A percentile compares a stretch with the other conserved stretches of the same genome.
Conservation (phyloP, 2,113 vertebrate species). For the Manacus vitellinus region DNA sequence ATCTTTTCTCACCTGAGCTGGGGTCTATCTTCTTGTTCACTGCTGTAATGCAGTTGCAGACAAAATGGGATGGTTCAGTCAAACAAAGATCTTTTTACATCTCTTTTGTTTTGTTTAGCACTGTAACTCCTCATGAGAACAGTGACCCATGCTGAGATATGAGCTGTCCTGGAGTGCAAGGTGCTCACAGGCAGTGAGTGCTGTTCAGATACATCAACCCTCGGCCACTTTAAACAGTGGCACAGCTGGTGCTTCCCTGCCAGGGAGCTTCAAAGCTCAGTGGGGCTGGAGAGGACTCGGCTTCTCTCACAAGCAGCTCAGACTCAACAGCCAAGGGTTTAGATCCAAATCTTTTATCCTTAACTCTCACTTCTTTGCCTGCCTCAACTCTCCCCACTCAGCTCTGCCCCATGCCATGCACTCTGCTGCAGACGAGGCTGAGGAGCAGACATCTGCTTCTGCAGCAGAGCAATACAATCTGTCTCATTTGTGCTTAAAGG, state of each 20-base stretch:
- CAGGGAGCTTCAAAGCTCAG: not conserved
- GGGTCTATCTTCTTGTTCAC: not conserved
- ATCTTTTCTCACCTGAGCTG: not conserved
- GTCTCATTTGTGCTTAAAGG: not conserved
- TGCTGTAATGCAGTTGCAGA: not conserved
- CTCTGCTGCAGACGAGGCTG: not conserved
- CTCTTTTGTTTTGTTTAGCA: not conserved
- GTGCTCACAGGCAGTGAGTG: not conserved
- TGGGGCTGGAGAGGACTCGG: not conserved
- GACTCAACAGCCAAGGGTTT: not conserved
- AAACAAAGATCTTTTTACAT: not conserved
- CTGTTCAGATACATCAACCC: not conserved
- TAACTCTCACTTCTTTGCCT: not conserved
- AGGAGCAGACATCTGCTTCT: not conserved
- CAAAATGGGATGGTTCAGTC: not conserved
- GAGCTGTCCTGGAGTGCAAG: not conserved
- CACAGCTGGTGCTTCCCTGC: not conserved
- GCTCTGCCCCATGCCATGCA: not conserved
- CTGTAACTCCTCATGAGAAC: not conserved
- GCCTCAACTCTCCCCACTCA: fast-evolving
- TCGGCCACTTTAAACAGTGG: not conserved
- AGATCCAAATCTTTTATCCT: not conserved
- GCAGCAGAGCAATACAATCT: not conserved
- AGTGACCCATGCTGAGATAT: not conserved
- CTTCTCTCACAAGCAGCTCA: not conserved